A percentile compares a stretch with the other conserved stretches of the same genome.
Conservation (phyloP, 1,140 invertebrate genomes). For the Ephestia elutella region DNA sequence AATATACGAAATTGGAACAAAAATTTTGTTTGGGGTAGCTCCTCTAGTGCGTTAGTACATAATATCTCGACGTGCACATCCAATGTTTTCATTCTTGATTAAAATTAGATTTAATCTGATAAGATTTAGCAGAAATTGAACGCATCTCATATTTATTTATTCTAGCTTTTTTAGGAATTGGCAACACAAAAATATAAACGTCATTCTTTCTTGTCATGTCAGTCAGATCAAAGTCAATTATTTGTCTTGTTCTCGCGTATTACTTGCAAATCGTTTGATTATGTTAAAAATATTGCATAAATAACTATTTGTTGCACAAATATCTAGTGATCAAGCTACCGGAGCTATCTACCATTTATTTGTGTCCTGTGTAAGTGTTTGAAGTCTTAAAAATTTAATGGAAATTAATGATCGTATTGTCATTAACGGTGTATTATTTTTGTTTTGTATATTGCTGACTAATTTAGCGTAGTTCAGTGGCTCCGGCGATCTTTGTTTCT, state of each 20-base stretch:
- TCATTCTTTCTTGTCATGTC: too few relatives aligned
- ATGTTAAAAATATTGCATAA: not conserved
- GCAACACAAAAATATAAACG: not conserved
- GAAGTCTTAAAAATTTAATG: not conserved
- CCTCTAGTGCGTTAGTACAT: too few relatives aligned
- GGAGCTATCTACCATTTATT: not conserved
- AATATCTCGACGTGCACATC: too few relatives aligned
- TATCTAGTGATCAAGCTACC: not conserved
- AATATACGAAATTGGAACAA: too few relatives aligned
- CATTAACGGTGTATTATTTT: conserved; percentile 25
- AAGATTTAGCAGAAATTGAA: too few relatives aligned
- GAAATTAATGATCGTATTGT: not conserved
- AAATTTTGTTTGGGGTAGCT: too few relatives aligned
- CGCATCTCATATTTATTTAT: not conserved
- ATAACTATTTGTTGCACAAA: not conserved
- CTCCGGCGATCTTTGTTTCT: conserved; percentile 18
- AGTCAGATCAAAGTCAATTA: not conserved
- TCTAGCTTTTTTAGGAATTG: too few relatives aligned
- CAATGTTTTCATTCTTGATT: too few relatives aligned
- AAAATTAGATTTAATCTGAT: too few relatives aligned
- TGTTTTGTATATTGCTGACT: conserved; percentile 39
- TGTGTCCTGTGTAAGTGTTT: not conserved
- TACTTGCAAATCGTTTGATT: not conserved
- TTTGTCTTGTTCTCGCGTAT: not conserved
- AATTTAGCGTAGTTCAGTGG: conserved; percentile 24